Evolutionary conservation across 1,140 invertebrate genomes (phyloP).

Genomic region (Vanessa tameamea): DNA sequence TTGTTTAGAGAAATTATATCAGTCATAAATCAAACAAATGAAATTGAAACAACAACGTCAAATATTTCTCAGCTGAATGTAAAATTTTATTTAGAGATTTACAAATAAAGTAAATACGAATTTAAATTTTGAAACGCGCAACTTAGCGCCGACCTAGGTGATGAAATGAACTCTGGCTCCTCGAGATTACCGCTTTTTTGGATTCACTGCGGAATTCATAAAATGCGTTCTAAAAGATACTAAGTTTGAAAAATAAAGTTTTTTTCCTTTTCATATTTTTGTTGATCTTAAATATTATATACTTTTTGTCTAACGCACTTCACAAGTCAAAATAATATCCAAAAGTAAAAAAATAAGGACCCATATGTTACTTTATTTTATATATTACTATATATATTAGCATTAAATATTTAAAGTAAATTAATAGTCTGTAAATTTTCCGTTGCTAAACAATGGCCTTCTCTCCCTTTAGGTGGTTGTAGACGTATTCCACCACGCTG

Average conservation of each 20-base stretch:
- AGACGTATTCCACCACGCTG: no score
- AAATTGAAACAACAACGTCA: neutral
- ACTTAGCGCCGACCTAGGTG: slow-evolving; percentile 16
- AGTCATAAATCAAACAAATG: neutral
- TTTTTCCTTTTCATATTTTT: neutral
- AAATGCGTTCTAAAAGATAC: neutral
- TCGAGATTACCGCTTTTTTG: slow-evolving; percentile 21
- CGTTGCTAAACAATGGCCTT: no score
- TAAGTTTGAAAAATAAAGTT: neutral
- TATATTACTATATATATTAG: no score
- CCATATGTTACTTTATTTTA: no score
- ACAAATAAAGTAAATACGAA: slow-evolving; percentile 19
- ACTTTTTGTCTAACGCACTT: no score
- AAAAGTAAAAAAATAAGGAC: no score
- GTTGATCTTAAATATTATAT: no score
- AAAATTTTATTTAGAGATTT: slow-evolving; percentile 27
- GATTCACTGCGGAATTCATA: slow-evolving; percentile 7
- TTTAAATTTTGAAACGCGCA: slow-evolving; percentile 31
- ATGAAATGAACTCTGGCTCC: slow-evolving; percentile 25
- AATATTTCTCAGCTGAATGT: slow-evolving; percentile 7
- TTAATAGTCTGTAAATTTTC: no score
- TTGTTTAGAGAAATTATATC: neutral
- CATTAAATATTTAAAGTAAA: no score
- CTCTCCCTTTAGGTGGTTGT: no score
- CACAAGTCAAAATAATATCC: no score